Percentiles rank a stretch among this genome's conserved stretches.
phyloP scores from a whole-genome alignment of 2,113 vertebrate genomes.

The Pandion haliaetus region DNA sequence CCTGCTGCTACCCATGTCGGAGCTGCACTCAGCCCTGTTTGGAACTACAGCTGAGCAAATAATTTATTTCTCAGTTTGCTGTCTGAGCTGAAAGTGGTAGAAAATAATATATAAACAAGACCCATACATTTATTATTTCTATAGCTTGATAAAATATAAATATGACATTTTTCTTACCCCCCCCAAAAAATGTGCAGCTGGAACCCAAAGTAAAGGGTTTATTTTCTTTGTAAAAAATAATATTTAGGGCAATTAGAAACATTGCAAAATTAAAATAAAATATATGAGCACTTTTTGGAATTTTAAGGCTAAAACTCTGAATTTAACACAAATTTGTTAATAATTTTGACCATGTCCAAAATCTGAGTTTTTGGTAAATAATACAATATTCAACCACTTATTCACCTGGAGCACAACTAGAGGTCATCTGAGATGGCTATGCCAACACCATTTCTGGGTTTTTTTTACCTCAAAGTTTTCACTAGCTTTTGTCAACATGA shows the following conservation, averaged over 20 bases:
- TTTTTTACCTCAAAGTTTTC: not conserved
- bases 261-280: not conserved
- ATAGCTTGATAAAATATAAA: not conserved
- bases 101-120: not conserved
- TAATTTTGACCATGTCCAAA: not conserved
- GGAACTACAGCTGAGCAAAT: not conserved
- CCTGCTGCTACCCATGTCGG: accelerated
- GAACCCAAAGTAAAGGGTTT: not conserved
- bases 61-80: not conserved
- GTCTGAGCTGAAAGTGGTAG: not conserved
- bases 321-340: not conserved
- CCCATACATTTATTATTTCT: not conserved
- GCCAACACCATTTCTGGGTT: not conserved
- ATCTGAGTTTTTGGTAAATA: not conserved
- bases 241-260: not conserved
- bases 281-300: not conserved
- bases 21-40: not conserved
- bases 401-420: not conserved
- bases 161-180: not conserved
- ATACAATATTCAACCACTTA: not conserved
- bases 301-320: not conserved
- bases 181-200: not conserved
- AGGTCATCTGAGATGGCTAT: not conserved
- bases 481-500: not conserved
- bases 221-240: not conserved